Percentiles rank a stretch among this genome's conserved stretches.
phyloP scores from a whole-genome alignment of 2,113 vertebrate genomes.

The Lampris incognitus region DNA sequence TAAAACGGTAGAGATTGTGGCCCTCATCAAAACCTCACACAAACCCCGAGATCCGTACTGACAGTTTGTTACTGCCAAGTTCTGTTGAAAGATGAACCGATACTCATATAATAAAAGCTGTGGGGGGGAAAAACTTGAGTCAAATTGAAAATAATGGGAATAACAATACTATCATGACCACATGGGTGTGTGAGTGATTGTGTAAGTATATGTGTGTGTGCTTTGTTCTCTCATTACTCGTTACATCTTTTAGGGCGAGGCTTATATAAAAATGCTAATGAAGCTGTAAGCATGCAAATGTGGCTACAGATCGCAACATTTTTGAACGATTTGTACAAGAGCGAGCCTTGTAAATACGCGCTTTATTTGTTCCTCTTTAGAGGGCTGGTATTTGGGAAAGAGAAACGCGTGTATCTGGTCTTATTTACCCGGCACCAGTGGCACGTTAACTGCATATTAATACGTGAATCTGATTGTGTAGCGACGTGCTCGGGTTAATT shows the following conservation, averaged over 20 bases:
- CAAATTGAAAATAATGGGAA: too few relatives aligned
- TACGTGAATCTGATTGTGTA: conserved; percentile 46
- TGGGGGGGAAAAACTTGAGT: too few relatives aligned
- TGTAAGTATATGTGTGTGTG: background rate
- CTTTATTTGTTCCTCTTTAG: conserved; percentile 58
- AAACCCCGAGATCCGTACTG: too few relatives aligned
- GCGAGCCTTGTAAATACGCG: conserved; percentile 31
- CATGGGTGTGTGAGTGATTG: conserved; percentile 1
- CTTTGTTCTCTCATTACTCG: conserved; percentile 32
- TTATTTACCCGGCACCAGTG: conserved; percentile 59
- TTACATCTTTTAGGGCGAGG: conserved; percentile 37
- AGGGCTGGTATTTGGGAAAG: conserved; percentile 34
- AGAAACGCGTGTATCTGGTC: conserved; percentile 53
- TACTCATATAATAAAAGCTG: too few relatives aligned
- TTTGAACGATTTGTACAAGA: conserved; percentile 53
- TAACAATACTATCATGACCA: background rate
- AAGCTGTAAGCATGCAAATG: conserved; percentile 53
- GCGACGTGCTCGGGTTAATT: conserved; percentile 52
- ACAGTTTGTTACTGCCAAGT: too few relatives aligned
- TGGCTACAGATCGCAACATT: conserved; percentile 42
- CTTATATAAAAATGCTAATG: conserved; percentile 67
- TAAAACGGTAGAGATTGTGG: too few relatives aligned
- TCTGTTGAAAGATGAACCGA: too few relatives aligned
- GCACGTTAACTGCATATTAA: conserved; percentile 56
- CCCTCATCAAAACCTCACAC: too few relatives aligned